Percentiles rank a stretch among this genome's conserved stretches.
These are phyloP conservation scores for Arnoldichthys spilopterus DNA, from an alignment of 2,797 vertebrate species.

Conservation along the genomic window DNA sequence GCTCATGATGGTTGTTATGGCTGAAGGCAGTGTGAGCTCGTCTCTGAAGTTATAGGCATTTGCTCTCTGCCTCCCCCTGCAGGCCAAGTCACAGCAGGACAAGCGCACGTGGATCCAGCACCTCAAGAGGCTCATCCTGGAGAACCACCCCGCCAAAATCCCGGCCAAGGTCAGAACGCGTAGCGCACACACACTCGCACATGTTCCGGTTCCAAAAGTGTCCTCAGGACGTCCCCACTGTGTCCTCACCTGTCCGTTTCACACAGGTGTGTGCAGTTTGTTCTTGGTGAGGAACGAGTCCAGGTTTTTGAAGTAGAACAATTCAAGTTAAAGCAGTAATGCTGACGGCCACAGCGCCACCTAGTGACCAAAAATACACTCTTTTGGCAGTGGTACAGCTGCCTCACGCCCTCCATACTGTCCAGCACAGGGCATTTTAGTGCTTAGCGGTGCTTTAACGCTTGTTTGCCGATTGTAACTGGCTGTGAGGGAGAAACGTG, in stretches of 20 bases:
- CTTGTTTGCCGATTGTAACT: too few species aligned
- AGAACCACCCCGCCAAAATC: constrained; percentile 98
- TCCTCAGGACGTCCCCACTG: not conserved
- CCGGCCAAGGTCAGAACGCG: constrained; percentile 89
- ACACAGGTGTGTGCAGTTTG: not conserved
- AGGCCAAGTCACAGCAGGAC: constrained; percentile 97
- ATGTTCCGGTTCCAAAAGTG: not conserved
- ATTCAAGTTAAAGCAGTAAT: not conserved
- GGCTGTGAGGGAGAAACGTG: too few species aligned
- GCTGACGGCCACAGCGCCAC: constrained; percentile 53
- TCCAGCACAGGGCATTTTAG: not conserved
- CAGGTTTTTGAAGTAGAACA: constrained; percentile 1
- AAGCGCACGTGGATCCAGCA: constrained; percentile 97
- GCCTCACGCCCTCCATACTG: not conserved
- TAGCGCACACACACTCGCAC: not conserved
- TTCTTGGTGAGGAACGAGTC: constrained; percentile 23
- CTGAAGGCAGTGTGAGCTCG: not conserved
- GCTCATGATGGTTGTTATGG: not conserved
- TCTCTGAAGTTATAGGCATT: not conserved
- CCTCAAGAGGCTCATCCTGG: constrained; percentile 96
- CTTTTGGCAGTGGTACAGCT: constrained; percentile 6
- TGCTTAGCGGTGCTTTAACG: too few species aligned
- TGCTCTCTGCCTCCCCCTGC: constrained; percentile 40
- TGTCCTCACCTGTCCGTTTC: not conserved
- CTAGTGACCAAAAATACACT: constrained; percentile 65